Base-by-base conservation (phyloP, 2,888 invertebrate genomes). In the Embidobia sp. region DNA sequence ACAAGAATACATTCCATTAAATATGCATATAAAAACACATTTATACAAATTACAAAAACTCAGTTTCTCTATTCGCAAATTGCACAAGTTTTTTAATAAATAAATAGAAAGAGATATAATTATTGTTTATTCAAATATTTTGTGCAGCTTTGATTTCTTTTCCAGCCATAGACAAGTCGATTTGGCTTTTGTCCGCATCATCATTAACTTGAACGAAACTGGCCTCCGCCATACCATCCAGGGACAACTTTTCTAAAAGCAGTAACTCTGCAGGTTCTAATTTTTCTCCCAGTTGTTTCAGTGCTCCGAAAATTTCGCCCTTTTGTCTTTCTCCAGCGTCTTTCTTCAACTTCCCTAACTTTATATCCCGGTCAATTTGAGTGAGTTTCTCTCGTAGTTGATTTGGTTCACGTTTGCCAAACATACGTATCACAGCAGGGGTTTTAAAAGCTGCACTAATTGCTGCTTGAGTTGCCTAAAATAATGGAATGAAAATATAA, bases 361-460 rank as follows among this genome's bases (percentile, higher is more conserved):
- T 93, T 7, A 90, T 85, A 84, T 94, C 93, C 80, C 93, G 90
- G 42, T 93, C 92, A 29, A 94, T 91, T 83, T 91, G 90, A 8
- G 90, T 84, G 13, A 94, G 85, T 80, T 92, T 90, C 79, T 93
- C 91, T 64, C 93, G 87, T 51, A 95, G 89, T 82, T 93, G 92
- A 40, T 91, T 91, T 1, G 94, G 93, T 85, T 94, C 94, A 79
- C 93, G 92, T 84, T 92, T 93, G 0, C 94, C 94, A 90, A 95
- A 95, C 88, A 94, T 91, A 82, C 92, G 90, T 33, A 95, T 94
- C 0, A 95, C 93, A 86, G 94, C 94, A 3, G 94, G 94, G 0
- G 95, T 95, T 88, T 93, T 92, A 85, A 95, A 95, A 1, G 95
- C 94, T 82, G 93, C 91, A 74, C 93, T 93, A 51, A 95, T 94